Percentiles rank a stretch among this genome's conserved stretches.
phyloP scores from a whole-genome alignment of 2,113 vertebrate species.

The Microcebus lehilahytsara region DNA sequence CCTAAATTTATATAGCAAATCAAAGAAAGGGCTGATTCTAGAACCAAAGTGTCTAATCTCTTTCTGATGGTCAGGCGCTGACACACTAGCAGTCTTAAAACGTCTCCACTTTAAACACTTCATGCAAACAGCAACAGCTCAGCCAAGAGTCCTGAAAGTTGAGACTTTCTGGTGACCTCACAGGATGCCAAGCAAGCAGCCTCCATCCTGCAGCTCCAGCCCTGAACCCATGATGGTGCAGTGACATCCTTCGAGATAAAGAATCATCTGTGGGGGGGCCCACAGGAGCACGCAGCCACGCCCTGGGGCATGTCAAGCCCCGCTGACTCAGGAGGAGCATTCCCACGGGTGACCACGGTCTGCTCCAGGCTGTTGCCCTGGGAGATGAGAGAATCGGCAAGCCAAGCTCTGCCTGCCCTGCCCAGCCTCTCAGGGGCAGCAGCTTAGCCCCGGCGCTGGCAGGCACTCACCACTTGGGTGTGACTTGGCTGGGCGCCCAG shows the following conservation, averaged over 20 bases:
- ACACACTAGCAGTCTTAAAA: not conserved
- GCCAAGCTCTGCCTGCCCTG: conserved; percentile 41
- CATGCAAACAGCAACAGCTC: not conserved
- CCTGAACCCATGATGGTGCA: not conserved
- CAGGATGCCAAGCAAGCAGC: not conserved
- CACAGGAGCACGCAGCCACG: not conserved
- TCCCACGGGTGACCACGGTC: conserved; percentile 65
- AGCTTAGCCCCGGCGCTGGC: conserved; percentile 62
- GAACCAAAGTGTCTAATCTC: not conserved
- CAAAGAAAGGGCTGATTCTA: not conserved
- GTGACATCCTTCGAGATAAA: conserved; percentile 26
- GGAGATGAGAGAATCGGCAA: conserved; percentile 59
- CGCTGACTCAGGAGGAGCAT: conserved; percentile 40
- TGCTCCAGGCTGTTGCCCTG: conserved; percentile 52
- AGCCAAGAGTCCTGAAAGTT: not conserved
- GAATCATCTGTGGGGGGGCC: not conserved
- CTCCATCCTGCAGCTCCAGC: not conserved
- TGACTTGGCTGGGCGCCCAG: conserved; percentile 63
- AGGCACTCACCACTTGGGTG: conserved; percentile 49
- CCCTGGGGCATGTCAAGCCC: conserved; percentile 8
- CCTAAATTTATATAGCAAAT: not conserved
- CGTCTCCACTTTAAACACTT: not conserved
- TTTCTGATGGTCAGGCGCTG: not conserved
- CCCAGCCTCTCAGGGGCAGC: conserved; percentile 41
- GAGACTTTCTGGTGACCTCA: not conserved